These are phyloP conservation scores for Holotrichia oblita DNA, from an alignment of 1,140 invertebrate genomes.

Conservation along the genomic window DNA sequence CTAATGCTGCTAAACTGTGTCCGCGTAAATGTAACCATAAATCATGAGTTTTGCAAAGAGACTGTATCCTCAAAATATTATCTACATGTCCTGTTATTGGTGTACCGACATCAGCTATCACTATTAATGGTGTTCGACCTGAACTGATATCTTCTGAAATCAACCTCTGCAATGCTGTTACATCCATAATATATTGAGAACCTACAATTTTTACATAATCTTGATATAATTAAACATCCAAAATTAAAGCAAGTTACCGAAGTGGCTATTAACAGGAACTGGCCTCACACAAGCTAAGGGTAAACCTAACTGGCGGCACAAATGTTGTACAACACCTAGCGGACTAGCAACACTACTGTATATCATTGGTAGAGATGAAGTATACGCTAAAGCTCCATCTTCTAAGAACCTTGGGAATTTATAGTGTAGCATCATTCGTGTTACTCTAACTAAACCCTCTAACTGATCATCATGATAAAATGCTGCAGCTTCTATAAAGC, in stretches of 20 bases:
- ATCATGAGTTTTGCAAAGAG: constrained; percentile 79
- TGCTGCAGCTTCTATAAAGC: constrained; percentile 70
- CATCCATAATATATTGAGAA: constrained; percentile 79
- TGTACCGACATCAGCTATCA: constrained; percentile 85
- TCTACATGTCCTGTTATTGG: constrained; percentile 85
- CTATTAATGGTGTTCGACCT: constrained; percentile 77
- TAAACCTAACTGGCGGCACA: constrained; percentile 78
- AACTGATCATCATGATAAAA: constrained; percentile 82
- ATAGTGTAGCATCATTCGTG: constrained; percentile 79
- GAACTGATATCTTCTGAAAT: constrained; percentile 81
- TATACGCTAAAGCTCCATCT: constrained; percentile 79
- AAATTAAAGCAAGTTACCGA: constrained; percentile 60
- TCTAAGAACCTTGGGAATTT: constrained; percentile 84
- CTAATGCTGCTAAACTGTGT: constrained; percentile 78
- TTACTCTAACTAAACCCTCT: constrained; percentile 80
- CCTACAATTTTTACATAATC: constrained; percentile 51
- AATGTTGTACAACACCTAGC: constrained; percentile 78
- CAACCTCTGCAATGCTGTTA: constrained; percentile 80
- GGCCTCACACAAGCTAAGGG: constrained; percentile 84
- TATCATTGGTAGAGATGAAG: constrained; percentile 78
- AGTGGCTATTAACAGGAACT: constrained; percentile 81
- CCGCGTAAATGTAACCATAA: constrained; percentile 90
- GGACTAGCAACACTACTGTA: constrained; percentile 83
- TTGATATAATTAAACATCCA: neutral
- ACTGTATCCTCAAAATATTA: constrained; percentile 75